These are phyloP conservation scores for Amphipyra tragopoginis DNA, from an alignment of 2,888 invertebrate species.

Conservation along the genomic window DNA sequence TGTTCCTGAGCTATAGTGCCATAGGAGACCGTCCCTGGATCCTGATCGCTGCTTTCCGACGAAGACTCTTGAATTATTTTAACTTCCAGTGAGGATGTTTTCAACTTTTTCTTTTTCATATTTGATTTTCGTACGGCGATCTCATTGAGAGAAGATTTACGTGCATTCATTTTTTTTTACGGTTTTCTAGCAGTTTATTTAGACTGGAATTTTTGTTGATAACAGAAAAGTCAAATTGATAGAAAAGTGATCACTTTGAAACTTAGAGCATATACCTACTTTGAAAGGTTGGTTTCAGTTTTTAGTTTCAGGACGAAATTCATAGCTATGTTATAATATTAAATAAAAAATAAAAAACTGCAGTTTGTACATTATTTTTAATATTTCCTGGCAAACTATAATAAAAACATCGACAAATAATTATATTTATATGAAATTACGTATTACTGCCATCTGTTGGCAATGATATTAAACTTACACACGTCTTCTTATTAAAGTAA, in stretches of 20 bases:
- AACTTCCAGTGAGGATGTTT: background rate
- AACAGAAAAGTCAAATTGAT: constrained; percentile 27
- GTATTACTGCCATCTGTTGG: constrained; percentile 13
- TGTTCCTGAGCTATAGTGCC: constrained; percentile 53
- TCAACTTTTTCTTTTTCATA: background rate
- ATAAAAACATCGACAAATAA: background rate
- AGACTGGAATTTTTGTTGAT: constrained; percentile 10
- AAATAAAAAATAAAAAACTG: too few relatives aligned
- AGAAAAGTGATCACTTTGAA: too few relatives aligned
- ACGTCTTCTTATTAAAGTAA: too few relatives aligned
- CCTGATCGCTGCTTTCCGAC: constrained; percentile 29
- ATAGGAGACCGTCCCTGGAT: constrained; percentile 4
- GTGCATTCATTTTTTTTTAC: background rate
- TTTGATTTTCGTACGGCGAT: background rate
- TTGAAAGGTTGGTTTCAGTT: too few relatives aligned
- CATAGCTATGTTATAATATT: too few relatives aligned
- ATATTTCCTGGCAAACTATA: too few relatives aligned
- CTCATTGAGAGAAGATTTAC: too few relatives aligned
- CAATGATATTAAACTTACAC: background rate
- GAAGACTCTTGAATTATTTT: constrained; percentile 26
- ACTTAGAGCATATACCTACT: too few relatives aligned
- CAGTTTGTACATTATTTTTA: too few relatives aligned
- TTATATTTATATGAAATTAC: background rate
- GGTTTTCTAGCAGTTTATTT: background rate
- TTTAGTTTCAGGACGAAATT: constrained; percentile 30